Evolutionary conservation across 1,140 invertebrate genomes (phyloP).

Genomic region (Meloidogyne hapla): DNA sequence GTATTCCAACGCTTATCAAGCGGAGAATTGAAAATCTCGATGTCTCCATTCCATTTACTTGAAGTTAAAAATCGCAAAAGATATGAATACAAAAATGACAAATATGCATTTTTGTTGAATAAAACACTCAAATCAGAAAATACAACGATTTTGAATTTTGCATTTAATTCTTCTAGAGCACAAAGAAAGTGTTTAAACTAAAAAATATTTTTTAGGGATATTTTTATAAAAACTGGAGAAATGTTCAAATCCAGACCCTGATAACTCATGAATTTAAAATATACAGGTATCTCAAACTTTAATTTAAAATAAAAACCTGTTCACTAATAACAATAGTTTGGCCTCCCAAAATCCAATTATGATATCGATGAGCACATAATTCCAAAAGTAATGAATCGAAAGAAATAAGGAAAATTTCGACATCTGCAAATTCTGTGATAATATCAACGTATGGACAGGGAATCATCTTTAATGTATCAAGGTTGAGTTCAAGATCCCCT

Average conservation of each 20-base stretch:
- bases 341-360: conserved; percentile 61
- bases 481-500: conserved; percentile 20
- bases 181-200: conserved; percentile 51
- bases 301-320: conserved; percentile 43
- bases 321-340: conserved; percentile 58
- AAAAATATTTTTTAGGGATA: conserved; percentile 9
- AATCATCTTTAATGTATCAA: conserved; percentile 37
- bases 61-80: conserved; percentile 38
- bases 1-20: conserved; percentile 52
- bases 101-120: conserved; percentile 52
- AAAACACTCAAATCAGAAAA: conserved; percentile 52
- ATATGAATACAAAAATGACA: conserved; percentile 54
- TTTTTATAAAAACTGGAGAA: background rate
- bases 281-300: background rate
- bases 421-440: conserved; percentile 62
- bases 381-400: conserved; percentile 58
- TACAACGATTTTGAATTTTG: conserved; percentile 60
- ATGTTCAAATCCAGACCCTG: background rate
- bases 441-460: conserved; percentile 54
- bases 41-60: conserved; percentile 39
- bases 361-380: conserved; percentile 58
- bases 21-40: conserved; percentile 54
- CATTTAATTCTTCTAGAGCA: conserved; percentile 53
- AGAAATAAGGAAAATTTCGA: conserved; percentile 63
- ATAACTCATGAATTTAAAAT: no score